These are phyloP conservation scores for Drosophila subpulchrella DNA, from an alignment of 1,140 invertebrate genomes.

Conservation along the genomic window DNA sequence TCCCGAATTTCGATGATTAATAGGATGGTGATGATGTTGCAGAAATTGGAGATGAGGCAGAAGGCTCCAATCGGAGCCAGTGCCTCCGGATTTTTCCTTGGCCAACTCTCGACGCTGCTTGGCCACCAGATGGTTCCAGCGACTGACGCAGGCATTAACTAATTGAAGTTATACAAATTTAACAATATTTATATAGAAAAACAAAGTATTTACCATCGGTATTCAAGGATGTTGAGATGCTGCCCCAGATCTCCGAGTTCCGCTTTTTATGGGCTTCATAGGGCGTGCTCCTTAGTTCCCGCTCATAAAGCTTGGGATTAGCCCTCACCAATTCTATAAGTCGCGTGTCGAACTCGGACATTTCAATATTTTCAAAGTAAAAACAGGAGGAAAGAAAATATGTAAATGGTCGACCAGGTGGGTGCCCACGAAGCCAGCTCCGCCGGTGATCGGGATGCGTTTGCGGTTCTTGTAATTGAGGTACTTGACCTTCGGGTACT, in stretches of 20 bases:
- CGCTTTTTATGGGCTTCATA: constrained; percentile 52
- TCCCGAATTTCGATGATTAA: constrained; percentile 11
- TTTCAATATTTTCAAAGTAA: constrained; percentile 8
- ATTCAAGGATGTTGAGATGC: constrained; percentile 64
- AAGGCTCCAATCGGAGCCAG: constrained; percentile 65
- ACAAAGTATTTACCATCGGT: constrained; percentile 51
- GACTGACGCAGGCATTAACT: constrained; percentile 58
- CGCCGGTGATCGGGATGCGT: constrained; percentile 97
- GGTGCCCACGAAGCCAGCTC: constrained; percentile 99
- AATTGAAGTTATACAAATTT: neutral
- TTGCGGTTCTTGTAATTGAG: constrained; percentile 95
- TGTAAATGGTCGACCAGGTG: constrained; percentile 93
- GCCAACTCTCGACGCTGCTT: constrained; percentile 51
- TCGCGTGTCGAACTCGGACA: constrained; percentile 59
- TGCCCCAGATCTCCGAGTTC: constrained; percentile 64
- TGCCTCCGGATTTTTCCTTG: constrained; percentile 41
- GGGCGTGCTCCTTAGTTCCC: constrained; percentile 50
- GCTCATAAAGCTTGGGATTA: constrained; percentile 64
- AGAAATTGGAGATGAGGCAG: constrained; percentile 60
- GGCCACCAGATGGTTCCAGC: constrained; percentile 65
- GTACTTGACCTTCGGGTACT: constrained; percentile 95
- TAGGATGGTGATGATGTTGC: constrained; percentile 33
- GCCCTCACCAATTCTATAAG: constrained; percentile 63
- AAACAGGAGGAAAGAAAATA: constrained; percentile 35
- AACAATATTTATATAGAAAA: neutral